A percentile compares a stretch with the other conserved stretches of the same genome.
Evolutionary conservation across 2,113 vertebrate species (phyloP).

Genomic region (Lagenorhynchus albirostris): DNA sequence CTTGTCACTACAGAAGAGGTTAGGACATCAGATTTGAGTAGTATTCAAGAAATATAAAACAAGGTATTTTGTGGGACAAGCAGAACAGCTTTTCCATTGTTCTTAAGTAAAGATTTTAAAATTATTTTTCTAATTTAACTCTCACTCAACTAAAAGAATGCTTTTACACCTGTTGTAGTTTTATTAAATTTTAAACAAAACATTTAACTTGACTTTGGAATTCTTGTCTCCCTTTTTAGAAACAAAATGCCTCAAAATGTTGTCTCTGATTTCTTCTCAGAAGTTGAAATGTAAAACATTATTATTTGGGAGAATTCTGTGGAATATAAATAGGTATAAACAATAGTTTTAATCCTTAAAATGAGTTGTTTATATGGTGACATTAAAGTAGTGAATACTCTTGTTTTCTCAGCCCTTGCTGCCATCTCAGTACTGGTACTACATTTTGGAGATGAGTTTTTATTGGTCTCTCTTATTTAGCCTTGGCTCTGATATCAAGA

Average conservation of each 20-base stretch:
- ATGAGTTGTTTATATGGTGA: not conserved
- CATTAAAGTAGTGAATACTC: not conserved
- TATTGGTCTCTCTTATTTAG: slow-evolving; percentile 94
- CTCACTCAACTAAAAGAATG: not conserved
- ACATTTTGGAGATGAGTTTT: slow-evolving; percentile 93
- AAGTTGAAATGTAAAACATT: not conserved
- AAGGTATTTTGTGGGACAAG: not conserved
- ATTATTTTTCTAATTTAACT: not conserved
- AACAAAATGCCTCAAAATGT: not conserved
- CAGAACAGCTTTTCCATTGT: not conserved
- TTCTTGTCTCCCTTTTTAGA: not conserved
- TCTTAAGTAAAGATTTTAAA: not conserved
- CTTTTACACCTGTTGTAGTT: not conserved
- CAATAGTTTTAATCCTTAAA: not conserved
- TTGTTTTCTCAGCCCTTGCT: slow-evolving; percentile 86
- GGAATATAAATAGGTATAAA: not conserved
- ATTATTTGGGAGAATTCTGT: not conserved
- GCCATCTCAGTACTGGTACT: slow-evolving; percentile 97
- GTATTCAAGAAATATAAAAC: not conserved
- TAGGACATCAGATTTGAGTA: slow-evolving; percentile 1
- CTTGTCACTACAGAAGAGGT: not conserved
- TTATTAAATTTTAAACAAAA: not conserved
- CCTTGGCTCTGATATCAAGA: slow-evolving; percentile 90
- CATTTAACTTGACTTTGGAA: slow-evolving; percentile 19
- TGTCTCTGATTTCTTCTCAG: not conserved